Conservation (phyloP, 2,113 vertebrate species). For the Chaenocephalus aceratus region DNA sequence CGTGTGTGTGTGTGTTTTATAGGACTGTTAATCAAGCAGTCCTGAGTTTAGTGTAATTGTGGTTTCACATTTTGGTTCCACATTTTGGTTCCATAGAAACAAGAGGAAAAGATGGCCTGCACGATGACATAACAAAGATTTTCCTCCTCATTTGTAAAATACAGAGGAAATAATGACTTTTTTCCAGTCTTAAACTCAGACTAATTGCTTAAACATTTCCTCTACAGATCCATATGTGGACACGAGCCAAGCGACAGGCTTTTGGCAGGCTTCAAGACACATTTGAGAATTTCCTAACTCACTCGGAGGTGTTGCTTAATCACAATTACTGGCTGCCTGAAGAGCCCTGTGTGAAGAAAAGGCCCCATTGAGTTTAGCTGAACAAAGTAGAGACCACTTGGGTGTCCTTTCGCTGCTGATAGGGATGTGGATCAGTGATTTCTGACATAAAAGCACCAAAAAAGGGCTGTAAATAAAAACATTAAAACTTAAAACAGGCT, state of each 20-base stretch:
- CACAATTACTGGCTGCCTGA: slow-evolving; percentile 27
- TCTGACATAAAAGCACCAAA: background rate
- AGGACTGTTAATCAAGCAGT: slow-evolving; percentile 52
- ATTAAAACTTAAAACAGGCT: background rate
- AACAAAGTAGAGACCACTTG: background rate
- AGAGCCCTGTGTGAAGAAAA: slow-evolving; percentile 10
- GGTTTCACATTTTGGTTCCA: slow-evolving; percentile 55
- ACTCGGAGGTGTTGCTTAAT: slow-evolving; percentile 59
- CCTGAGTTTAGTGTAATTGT: slow-evolving; percentile 44
- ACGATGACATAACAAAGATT: slow-evolving; percentile 66
- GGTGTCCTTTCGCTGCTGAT: background rate
- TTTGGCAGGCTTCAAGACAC: slow-evolving; percentile 28
- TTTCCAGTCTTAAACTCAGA: slow-evolving; percentile 60
- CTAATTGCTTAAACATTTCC: slow-evolving; percentile 74
- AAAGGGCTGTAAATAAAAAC: background rate
- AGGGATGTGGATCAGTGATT: background rate
- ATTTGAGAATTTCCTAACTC: slow-evolving; percentile 56
- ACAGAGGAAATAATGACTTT: slow-evolving; percentile 47
- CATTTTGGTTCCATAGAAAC: slow-evolving; percentile 46
- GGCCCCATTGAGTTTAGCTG: slow-evolving; percentile 1
- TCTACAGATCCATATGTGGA: slow-evolving; percentile 46
- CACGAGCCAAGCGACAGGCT: slow-evolving; percentile 28
- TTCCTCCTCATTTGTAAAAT: slow-evolving; percentile 54
- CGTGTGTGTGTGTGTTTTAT: slow-evolving; percentile 34
- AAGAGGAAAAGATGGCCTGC: slow-evolving; percentile 41